These are phyloP conservation scores for Corythornis vintsioides DNA, from an alignment of 2,113 vertebrate genomes.

Conservation along the genomic window DNA sequence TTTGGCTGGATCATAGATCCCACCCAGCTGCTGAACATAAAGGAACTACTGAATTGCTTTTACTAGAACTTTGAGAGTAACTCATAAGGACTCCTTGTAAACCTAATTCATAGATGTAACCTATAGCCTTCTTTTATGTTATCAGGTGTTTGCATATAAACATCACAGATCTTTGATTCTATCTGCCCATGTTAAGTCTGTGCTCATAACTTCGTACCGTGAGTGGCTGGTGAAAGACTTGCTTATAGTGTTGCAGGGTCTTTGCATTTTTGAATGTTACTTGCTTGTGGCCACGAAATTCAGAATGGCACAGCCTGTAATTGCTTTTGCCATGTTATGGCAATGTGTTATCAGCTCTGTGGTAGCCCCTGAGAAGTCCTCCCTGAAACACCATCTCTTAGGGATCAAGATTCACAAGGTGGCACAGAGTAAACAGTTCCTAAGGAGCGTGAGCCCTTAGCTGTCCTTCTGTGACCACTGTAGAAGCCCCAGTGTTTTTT, in stretches of 20 bases:
- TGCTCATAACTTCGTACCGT: neutral
- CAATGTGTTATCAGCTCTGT: neutral
- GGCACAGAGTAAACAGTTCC: neutral
- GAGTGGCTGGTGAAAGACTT: neutral
- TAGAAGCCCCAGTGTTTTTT: neutral
- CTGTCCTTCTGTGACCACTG: neutral
- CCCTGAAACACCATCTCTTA: neutral
- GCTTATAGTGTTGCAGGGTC: neutral
- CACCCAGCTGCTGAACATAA: neutral
- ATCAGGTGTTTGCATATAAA: neutral
- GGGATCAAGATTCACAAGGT: rapidly evolving
- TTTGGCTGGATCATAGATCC: neutral
- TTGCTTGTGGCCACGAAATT: neutral
- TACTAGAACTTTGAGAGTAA: neutral
- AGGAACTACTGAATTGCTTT: neutral
- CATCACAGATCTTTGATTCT: neutral
- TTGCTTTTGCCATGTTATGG: neutral
- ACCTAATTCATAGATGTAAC: neutral
- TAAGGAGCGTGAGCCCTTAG: neutral
- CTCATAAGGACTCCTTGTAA: neutral
- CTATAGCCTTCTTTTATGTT: neutral
- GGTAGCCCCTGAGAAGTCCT: neutral
- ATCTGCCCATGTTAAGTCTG: neutral
- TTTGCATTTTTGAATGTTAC: neutral
- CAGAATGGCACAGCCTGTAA: neutral